phyloP scores from a whole-genome alignment of 92 coral and sea anemone genomes.

The Epizoanthus ramosus region DNA sequence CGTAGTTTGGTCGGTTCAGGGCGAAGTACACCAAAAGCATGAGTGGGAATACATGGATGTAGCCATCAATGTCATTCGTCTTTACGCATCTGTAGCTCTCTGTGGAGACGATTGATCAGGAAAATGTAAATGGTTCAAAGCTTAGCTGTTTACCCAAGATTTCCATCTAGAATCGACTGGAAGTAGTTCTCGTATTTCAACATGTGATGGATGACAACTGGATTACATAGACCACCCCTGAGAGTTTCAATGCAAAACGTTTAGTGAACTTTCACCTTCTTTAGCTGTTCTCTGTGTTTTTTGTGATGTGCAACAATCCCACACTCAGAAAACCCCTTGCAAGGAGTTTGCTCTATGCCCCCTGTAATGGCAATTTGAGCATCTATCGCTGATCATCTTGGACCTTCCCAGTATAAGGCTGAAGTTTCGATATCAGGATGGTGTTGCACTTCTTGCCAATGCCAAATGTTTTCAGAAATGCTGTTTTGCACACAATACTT shows the following conservation, averaged over 20 bases:
- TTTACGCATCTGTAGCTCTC: too few relatives aligned
- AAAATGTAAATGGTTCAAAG: slow-evolving; percentile 20
- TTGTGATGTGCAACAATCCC: slow-evolving; percentile 44
- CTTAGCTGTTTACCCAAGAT: neutral
- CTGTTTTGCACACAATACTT: slow-evolving; percentile 41
- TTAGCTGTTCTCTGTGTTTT: slow-evolving; percentile 45
- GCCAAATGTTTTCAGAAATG: slow-evolving; percentile 50
- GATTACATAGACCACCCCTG: too few relatives aligned
- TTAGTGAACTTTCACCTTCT: slow-evolving; percentile 28
- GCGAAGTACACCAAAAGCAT: too few relatives aligned
- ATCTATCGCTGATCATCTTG: slow-evolving; percentile 37
- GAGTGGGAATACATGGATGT: too few relatives aligned
- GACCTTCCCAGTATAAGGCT: slow-evolving; percentile 35
- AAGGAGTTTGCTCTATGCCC: slow-evolving; percentile 52
- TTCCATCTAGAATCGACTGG: too few relatives aligned
- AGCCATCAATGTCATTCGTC: too few relatives aligned
- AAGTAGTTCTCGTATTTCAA: too few relatives aligned
- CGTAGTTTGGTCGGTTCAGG: too few relatives aligned
- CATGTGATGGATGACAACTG: too few relatives aligned
- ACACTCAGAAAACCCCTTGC: slow-evolving; percentile 46
- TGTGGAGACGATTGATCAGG: too few relatives aligned
- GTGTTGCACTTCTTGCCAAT: slow-evolving; percentile 35
- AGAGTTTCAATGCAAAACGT: too few relatives aligned
- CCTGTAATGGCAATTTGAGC: slow-evolving; percentile 55
- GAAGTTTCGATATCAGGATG: slow-evolving; percentile 19